Evolutionary conservation across 2,888 invertebrate genomes (phyloP), one percentile per base, ranked within the genome.

Genomic region (Hyposoter dolosus): DNA sequence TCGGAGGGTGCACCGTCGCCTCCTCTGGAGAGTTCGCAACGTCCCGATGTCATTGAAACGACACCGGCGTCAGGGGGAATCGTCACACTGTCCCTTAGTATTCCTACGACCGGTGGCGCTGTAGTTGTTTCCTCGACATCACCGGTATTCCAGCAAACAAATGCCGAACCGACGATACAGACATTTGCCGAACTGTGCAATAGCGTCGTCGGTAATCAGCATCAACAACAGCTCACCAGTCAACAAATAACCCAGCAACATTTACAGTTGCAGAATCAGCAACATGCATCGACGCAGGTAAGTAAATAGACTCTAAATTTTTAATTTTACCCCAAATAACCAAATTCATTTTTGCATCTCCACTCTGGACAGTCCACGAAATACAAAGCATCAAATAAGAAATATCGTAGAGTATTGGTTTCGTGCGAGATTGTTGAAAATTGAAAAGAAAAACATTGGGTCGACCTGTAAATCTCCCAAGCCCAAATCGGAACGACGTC

Each of bases 41-140:
- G 94, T 28, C 92, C 95, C 82, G 95, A 96, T 80, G 95, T 96
- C 47, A 91, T 96, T 45, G 96, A 96, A 91, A 93, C 94, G 10
- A 96, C 96, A 0, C 96, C 96, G 0, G 95, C 96, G 77, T 96
- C 96, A 0, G 96, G 96, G 0, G 96, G 96, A 43, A 96, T 96
- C 87, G 96, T 96, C 15, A 96, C 95, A 9, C 96, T 96, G n/a
- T 96, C 96, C 5, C 93, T 96, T 60, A 95, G 95, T 87, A 95
- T 96, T 90, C 96, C 96, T 72, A 95, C 95, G 12, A 94, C 94
- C 86, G 95, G 94, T 10, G 95, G 95, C 43, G 95, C 95, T 69
- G 94, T 95, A 66, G 94, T 95, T 71, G 95, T 95, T 3, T 95
- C 95, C n/a, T 93, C 94, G 53, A 94, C 95, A 17, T 95, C 96